Conservation (phyloP, 1,140 invertebrate species). For the Pachypeltis micranthus region DNA sequence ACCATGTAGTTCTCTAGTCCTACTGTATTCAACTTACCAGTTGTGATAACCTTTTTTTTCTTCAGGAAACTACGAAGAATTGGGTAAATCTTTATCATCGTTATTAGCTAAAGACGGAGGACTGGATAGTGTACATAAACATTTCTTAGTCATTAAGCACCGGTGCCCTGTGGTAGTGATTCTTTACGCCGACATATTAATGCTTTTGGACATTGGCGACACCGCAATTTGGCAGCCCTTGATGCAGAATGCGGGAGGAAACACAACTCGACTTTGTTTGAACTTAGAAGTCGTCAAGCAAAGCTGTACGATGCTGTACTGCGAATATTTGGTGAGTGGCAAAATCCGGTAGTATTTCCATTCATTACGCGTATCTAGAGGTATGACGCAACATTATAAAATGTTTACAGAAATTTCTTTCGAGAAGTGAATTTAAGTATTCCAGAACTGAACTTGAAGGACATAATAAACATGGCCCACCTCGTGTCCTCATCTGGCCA, state of each 20-base stretch:
- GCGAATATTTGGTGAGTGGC: conserved; percentile 52
- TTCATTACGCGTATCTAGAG: too few relatives aligned
- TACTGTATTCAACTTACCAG: too few relatives aligned
- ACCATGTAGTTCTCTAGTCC: too few relatives aligned
- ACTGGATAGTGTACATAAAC: conserved; percentile 40
- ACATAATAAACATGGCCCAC: too few relatives aligned
- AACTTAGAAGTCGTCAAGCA: conserved; percentile 32
- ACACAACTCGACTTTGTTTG: conserved; percentile 15
- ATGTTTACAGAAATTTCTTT: too few relatives aligned
- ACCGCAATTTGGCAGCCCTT: conserved; percentile 45
- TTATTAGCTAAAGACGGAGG: conserved; percentile 36
- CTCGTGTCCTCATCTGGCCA: too few relatives aligned
- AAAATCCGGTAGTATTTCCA: conserved; percentile 13
- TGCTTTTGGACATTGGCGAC: conserved; percentile 50
- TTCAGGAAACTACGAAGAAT: conserved; percentile 46
- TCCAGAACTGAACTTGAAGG: too few relatives aligned
- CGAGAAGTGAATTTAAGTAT: too few relatives aligned
- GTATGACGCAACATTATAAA: too few relatives aligned
- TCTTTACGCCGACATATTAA: conserved; percentile 59
- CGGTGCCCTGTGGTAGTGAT: conserved; percentile 48
- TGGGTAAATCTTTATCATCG: conserved; percentile 45
- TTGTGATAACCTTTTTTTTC: conserved; percentile 23
- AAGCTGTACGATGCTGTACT: conserved; percentile 45
- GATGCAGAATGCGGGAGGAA: conserved; percentile 44
- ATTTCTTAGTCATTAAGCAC: conserved; percentile 41